Conservation (phyloP, 2,113 vertebrate genomes). For the Apistogramma diplotaenia region DNA sequence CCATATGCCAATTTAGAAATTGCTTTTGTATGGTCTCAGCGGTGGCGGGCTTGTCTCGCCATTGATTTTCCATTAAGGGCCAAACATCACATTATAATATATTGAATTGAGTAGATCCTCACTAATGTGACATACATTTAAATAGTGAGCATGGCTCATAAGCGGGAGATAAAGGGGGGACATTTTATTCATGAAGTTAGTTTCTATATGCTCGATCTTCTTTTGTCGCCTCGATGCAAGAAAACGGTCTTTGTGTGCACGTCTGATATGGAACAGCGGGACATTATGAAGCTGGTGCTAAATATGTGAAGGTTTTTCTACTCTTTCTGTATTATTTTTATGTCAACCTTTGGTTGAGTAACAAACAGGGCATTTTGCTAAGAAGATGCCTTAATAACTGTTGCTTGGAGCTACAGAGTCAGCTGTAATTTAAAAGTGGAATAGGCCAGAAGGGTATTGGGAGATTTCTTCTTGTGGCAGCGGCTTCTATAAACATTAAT, state of each 20-base stretch:
- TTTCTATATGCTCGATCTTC: background rate
- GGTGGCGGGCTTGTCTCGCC: conserved; percentile 70
- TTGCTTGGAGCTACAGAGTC: background rate
- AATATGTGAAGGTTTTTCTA: background rate
- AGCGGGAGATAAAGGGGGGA: conserved; percentile 19
- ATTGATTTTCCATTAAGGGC: conserved; percentile 81
- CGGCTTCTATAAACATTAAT: conserved; percentile 64
- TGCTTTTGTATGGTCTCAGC: conserved; percentile 73
- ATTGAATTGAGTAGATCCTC: conserved; percentile 68
- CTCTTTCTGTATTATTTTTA: background rate
- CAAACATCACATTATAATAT: conserved; percentile 77
- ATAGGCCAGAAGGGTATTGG: background rate
- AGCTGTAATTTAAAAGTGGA: background rate
- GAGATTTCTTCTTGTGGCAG: conserved; percentile 6
- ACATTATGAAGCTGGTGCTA: background rate
- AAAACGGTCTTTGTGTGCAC: conserved; percentile 7
- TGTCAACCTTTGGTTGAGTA: background rate
- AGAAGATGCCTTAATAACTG: background rate
- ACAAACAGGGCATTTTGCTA: background rate
- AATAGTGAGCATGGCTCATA: conserved; percentile 55
- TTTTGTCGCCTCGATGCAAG: conserved; percentile 24
- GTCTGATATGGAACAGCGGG: background rate
- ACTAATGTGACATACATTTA: conserved; percentile 72
- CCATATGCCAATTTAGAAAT: conserved; percentile 77
- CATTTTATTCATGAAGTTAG: background rate